Base-by-base conservation (phyloP, 2,797 vertebrate genomes). In the Coreius guichenoti region DNA sequence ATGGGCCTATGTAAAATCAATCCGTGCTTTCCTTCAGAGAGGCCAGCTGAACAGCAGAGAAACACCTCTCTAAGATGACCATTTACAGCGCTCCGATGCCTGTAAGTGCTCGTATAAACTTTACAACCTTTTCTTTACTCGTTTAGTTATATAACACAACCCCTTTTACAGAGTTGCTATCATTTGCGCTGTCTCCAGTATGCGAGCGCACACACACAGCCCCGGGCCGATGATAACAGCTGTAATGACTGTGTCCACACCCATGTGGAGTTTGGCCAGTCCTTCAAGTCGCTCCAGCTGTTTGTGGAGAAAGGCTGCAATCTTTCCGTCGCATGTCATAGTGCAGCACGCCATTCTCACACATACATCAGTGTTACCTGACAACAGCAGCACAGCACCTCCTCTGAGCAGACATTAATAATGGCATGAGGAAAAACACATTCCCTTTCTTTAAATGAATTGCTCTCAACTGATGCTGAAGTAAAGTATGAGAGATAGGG, bases 261-360 rank as follows among this genome's bases (percentile, higher is more conserved):
- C 70, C 80, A 77, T 75, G 17, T 86, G 73, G 43, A 81, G 51
- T 69, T 89, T 73, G 77, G 61, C 80, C 69, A 84, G 76, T 80
- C 72, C 67, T 83, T 16, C 16, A 8, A 89, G 86, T 85, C 85
- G 77, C 89, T 86, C 86, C 88, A 91, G 87, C 89, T 91, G 86
- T 81, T 91, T 88, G 73, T 63, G 39, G 19, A 58, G 45, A 81
- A 89, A 82, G 81, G 63, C 86, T 88, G 86, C 87, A 90, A 92
- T 91, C 88, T 89, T 70, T 79, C 76, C 83, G 58, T 5, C 2
- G 7, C 23, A 13, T 82, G 58, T 80, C 36, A 68, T 17, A 70
- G 14, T 31, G 61, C 26, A 65, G 61, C 6, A 65, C 26, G 65
- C 12, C 23, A 36, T 79, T 51, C 61, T 70, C 31, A 51, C 43